Conservation (phyloP, 2,888 invertebrate genomes). For the Myathropa florea region DNA sequence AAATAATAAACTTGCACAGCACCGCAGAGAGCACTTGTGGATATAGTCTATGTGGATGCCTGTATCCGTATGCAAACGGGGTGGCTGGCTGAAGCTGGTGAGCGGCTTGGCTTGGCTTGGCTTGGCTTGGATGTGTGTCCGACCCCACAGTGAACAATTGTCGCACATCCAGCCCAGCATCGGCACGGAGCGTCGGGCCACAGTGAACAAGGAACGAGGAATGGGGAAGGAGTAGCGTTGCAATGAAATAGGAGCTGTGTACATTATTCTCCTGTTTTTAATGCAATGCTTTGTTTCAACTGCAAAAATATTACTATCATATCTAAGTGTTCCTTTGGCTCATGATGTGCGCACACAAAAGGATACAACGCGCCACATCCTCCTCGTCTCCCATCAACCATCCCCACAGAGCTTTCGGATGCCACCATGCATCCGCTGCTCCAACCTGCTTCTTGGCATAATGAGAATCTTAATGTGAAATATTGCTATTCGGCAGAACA, state of each 20-base stretch:
- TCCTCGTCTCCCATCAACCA: conserved; percentile 44
- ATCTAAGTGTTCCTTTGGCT: conserved; percentile 71
- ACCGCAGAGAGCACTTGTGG: conserved; percentile 71
- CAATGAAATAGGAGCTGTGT: conserved; percentile 70
- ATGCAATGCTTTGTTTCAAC: conserved; percentile 71
- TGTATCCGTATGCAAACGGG: conserved; percentile 47
- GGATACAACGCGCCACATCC: conserved; percentile 69
- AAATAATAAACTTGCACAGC: conserved; percentile 71
- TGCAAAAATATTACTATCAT: conserved; percentile 71
- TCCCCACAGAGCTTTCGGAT: conserved; percentile 54
- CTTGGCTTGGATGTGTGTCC: conserved; percentile 53
- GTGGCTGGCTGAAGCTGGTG: conserved; percentile 23
- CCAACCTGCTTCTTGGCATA: conserved; percentile 69
- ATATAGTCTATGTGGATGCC: conserved; percentile 30
- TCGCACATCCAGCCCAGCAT: conserved; percentile 41
- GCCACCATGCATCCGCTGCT: conserved; percentile 61
- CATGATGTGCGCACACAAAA: conserved; percentile 70
- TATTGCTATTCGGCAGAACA: conserved; percentile 63
- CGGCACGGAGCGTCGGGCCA: background rate
- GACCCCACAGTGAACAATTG: conserved; percentile 52
- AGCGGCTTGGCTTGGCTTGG: conserved; percentile 14
- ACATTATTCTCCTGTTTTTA: conserved; percentile 69
- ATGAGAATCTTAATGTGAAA: conserved; percentile 70
- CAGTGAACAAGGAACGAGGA: conserved; percentile 12
- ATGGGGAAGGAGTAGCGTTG: conserved; percentile 12